Percentiles rank a stretch among this genome's conserved stretches.
Conservation (phyloP, 2,888 invertebrate genomes). For the Diloba caeruleocephala region DNA sequence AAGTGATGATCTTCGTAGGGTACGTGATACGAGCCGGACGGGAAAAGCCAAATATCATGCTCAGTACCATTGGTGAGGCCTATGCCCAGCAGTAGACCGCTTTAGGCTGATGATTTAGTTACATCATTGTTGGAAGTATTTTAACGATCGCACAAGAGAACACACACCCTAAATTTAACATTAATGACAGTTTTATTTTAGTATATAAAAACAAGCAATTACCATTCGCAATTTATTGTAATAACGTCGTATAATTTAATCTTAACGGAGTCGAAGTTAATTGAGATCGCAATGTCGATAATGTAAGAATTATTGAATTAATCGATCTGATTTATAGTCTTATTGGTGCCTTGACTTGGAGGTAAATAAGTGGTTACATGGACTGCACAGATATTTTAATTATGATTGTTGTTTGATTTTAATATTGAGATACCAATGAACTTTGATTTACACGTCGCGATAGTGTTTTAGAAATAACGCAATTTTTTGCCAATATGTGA, state of each 20-base stretch:
- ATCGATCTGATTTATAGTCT: slow-evolving; percentile 44
- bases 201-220: slow-evolving; percentile 55
- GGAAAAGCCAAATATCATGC: too few species aligned
- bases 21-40: too few species aligned
- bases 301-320: slow-evolving; percentile 56
- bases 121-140: neutral
- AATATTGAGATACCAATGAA: neutral
- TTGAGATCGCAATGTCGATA: slow-evolving; percentile 61
- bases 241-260: slow-evolving; percentile 49
- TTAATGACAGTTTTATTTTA: slow-evolving; percentile 50
- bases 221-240: slow-evolving; percentile 45
- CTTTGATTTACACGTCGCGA: too few species aligned
- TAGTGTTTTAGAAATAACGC: too few species aligned
- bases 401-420: slow-evolving; percentile 13
- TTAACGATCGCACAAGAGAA: slow-evolving; percentile 24
- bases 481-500: too few species aligned
- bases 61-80: too few species aligned
- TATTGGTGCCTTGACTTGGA: slow-evolving; percentile 17
- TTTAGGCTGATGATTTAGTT: too few species aligned
- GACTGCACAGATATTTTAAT: slow-evolving; percentile 32
- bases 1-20: too few species aligned
- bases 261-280: slow-evolving; percentile 51
- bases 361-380: slow-evolving; percentile 16
- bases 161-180: slow-evolving; percentile 17
- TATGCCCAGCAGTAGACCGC: too few species aligned